Conservation (phyloP, 2,888 invertebrate species). For the Plebejus anna region DNA sequence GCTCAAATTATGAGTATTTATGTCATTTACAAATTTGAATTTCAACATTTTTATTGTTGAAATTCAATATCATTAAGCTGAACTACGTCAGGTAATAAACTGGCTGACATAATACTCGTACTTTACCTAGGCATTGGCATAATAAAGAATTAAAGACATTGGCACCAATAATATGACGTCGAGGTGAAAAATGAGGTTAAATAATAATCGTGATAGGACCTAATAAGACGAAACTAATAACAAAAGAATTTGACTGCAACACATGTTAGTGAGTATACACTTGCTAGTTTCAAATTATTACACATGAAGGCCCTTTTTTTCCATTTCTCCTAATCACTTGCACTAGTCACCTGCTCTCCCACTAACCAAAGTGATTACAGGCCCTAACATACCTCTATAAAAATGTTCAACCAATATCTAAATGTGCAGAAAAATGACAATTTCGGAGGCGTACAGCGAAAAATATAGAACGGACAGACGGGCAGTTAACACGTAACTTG, state of each 20-base stretch:
- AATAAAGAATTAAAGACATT: not conserved
- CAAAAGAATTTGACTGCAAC: too few relatives aligned
- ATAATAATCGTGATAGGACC: too few relatives aligned
- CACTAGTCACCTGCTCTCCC: too few relatives aligned
- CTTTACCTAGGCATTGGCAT: not conserved
- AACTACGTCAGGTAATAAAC: not conserved
- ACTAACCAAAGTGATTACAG: too few relatives aligned
- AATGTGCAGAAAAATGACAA: constrained; percentile 47
- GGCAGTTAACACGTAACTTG: constrained; percentile 73
- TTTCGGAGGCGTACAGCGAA: constrained; percentile 50
- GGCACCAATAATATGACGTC: too few relatives aligned
- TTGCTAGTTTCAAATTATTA: not conserved
- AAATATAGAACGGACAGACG: constrained; percentile 67
- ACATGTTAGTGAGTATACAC: too few relatives aligned
- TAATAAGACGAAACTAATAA: too few relatives aligned
- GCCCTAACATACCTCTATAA: not conserved
- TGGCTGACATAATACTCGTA: not conserved
- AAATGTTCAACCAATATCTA: constrained; percentile 37
- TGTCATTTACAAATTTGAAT: too few relatives aligned
- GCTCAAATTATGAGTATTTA: too few relatives aligned
- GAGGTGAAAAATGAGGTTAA: too few relatives aligned
- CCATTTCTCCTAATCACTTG: too few relatives aligned
- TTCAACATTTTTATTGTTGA: too few relatives aligned
- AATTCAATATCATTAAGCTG: not conserved
- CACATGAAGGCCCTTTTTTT: not conserved